phyloP scores from a whole-genome alignment of 2,888 invertebrate species.

The Drosophila barbarae region DNA sequence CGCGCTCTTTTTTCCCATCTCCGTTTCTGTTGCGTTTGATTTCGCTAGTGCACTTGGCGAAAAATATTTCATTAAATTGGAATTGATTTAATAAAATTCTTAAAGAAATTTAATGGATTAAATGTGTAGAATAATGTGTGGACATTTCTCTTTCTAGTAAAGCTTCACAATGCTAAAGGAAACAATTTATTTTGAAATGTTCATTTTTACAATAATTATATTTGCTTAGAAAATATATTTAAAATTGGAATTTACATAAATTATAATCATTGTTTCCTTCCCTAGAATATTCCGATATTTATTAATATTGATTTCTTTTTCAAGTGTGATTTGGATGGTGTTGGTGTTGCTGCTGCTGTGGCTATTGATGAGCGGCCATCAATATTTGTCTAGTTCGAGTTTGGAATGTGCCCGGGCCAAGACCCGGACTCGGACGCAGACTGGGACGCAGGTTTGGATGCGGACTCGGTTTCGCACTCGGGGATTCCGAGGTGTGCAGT shows the following conservation, averaged over 20 bases:
- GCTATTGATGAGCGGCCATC: conserved; percentile 76
- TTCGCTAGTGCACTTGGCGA: conserved; percentile 19
- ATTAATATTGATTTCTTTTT: conserved; percentile 13
- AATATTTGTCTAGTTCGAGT: conserved; percentile 75
- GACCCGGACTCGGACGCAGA: conserved; percentile 46
- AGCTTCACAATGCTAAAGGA: neutral
- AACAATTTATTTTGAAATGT: fast-evolving
- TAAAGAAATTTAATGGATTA: neutral
- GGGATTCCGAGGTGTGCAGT: conserved; percentile 19
- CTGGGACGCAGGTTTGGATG: conserved; percentile 13
- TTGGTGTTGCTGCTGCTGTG: conserved; percentile 47
- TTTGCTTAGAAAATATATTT: neutral
- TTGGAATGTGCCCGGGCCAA: conserved; percentile 65
- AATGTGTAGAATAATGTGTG: neutral
- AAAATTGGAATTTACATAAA: neutral
- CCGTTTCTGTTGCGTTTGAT: conserved; percentile 34
- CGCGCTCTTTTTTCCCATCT: conserved; percentile 41
- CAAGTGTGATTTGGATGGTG: conserved; percentile 55
- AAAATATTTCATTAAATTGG: neutral
- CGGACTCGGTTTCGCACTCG: conserved; percentile 41
- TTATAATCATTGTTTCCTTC: fast-evolving
- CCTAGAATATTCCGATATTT: too few relatives aligned
- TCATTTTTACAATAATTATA: neutral
- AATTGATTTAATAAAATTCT: neutral
- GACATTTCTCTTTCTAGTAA: neutral